Evolutionary conservation across 2,797 vertebrate species (phyloP).

Genomic region (Diplodus sargus): DNA sequence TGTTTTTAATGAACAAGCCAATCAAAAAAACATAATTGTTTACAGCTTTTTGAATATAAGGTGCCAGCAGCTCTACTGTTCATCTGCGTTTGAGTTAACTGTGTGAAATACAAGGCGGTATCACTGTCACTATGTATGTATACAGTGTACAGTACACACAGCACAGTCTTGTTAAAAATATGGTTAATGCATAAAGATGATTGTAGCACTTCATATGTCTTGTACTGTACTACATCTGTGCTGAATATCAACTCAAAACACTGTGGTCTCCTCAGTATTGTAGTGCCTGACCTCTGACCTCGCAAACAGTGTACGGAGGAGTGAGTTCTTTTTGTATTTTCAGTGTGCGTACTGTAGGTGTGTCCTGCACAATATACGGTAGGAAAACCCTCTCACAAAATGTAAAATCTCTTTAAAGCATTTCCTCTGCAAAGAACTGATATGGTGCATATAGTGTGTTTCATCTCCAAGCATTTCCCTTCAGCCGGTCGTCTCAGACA

Average conservation of each 20-base stretch:
- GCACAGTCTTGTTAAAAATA: constrained; percentile 83
- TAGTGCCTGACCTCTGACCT: constrained; percentile 90
- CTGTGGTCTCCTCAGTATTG: constrained; percentile 92
- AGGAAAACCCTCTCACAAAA: constrained; percentile 78
- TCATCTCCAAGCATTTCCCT: constrained; percentile 89
- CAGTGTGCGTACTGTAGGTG: constrained; percentile 42
- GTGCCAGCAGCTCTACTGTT: constrained; percentile 86
- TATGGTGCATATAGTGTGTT: constrained; percentile 81
- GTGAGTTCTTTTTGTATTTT: constrained; percentile 74
- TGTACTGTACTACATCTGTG: constrained; percentile 88
- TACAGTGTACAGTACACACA: constrained; percentile 92
- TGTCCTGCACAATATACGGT: constrained; percentile 59
- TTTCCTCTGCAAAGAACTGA: constrained; percentile 87
- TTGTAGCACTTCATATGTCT: constrained; percentile 89
- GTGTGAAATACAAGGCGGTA: constrained; percentile 75
- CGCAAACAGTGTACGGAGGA: constrained; percentile 88
- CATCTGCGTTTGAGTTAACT: constrained; percentile 87
- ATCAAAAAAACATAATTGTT: constrained; percentile 85
- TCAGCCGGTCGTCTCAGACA: constrained; percentile 80
- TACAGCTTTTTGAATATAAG: constrained; percentile 89
- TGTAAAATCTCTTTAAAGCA: constrained; percentile 85
- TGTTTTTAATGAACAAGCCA: constrained; percentile 90
- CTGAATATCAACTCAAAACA: constrained; percentile 91
- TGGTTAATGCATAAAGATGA: constrained; percentile 90
- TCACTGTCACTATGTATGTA: constrained; percentile 89